phyloP scores from a whole-genome alignment of 2,797 vertebrate species.

The Moxostoma hubbsi region DNA sequence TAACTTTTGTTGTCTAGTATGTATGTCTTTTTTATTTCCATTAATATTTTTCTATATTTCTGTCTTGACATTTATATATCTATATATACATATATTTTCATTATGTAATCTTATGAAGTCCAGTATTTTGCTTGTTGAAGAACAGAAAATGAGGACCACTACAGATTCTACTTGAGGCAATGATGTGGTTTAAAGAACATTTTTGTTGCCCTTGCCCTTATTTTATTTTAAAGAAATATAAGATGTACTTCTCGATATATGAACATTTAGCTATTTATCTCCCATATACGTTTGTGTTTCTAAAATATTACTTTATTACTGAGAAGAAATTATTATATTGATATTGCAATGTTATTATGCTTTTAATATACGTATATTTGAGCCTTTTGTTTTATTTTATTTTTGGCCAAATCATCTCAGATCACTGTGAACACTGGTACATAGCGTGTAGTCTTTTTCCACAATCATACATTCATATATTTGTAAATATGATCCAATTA shows the following conservation, averaged over 20 bases:
- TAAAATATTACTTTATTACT: conserved; percentile 79
- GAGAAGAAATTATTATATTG: conserved; percentile 80
- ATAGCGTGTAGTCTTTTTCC: conserved; percentile 57
- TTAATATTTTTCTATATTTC: conserved; percentile 87
- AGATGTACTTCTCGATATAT: conserved; percentile 63
- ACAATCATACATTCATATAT: conserved; percentile 45
- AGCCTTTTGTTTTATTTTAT: conserved; percentile 32
- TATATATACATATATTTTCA: conserved; percentile 83
- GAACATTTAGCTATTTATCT: conserved; percentile 78
- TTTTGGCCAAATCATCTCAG: conserved; percentile 73
- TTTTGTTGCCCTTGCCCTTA: conserved; percentile 39
- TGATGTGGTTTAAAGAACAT: conserved; percentile 13
- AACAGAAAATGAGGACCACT: conserved; percentile 61
- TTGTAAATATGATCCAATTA: conserved; percentile 49
- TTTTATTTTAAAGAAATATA: conserved; percentile 44
- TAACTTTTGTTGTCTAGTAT: conserved; percentile 71
- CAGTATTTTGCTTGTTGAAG: conserved; percentile 72
- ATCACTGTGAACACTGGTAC: conserved; percentile 73
- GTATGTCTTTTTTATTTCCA: conserved; percentile 81
- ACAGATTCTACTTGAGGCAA: conserved; percentile 56
- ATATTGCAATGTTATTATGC: conserved; percentile 82
- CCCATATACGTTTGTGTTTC: conserved; percentile 64
- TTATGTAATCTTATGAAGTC: conserved; percentile 78
- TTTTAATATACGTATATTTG: conserved; percentile 81
- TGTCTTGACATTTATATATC: conserved; percentile 83